Percentiles rank a stretch among this genome's conserved stretches.
phyloP scores from a whole-genome alignment of 2,797 vertebrate species.

The Hemitrygon akajei region DNA sequence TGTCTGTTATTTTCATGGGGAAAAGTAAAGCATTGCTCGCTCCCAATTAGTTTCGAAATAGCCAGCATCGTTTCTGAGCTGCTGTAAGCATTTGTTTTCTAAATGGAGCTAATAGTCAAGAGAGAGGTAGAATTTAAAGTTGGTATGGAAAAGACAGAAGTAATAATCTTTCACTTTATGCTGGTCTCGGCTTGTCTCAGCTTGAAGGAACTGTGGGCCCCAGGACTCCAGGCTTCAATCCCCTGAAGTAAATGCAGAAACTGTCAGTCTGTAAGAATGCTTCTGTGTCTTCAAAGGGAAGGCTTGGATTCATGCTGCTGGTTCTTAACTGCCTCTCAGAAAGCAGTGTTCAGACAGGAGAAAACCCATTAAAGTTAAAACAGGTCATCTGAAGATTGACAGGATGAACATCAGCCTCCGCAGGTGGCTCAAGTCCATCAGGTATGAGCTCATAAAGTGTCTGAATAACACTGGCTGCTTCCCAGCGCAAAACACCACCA shows the following conservation, averaged over 20 bases:
- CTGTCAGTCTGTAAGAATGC: conserved; percentile 32
- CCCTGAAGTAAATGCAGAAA: conserved; percentile 30
- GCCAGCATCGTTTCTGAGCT: not conserved
- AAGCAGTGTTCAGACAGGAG: conserved; percentile 31
- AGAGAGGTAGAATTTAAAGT: not conserved
- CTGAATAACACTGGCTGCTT: not conserved
- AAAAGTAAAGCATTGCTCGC: not conserved
- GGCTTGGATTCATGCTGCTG: conserved; percentile 31
- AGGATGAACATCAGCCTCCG: conserved; percentile 10
- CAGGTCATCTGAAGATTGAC: conserved; percentile 32
- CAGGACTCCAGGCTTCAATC: conserved; percentile 30
- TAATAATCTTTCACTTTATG: conserved; percentile 21
- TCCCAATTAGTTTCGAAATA: not conserved
- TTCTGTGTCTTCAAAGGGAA: conserved; percentile 28
- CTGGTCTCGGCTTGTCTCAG: conserved; percentile 9
- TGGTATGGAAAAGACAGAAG: not conserved
- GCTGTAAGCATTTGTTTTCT: not conserved
- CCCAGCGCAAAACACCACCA: not conserved
- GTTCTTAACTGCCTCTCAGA: conserved; percentile 31
- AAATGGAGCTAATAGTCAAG: not conserved
- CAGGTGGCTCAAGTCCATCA: conserved; percentile 7
- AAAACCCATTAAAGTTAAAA: conserved; percentile 31
- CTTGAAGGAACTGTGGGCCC: conserved; percentile 30
- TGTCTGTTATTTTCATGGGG: not conserved
- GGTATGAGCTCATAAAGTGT: conserved; percentile 30